phyloP scores from a whole-genome alignment of 2,113 vertebrate species.

The Ceyx margarethae region DNA sequence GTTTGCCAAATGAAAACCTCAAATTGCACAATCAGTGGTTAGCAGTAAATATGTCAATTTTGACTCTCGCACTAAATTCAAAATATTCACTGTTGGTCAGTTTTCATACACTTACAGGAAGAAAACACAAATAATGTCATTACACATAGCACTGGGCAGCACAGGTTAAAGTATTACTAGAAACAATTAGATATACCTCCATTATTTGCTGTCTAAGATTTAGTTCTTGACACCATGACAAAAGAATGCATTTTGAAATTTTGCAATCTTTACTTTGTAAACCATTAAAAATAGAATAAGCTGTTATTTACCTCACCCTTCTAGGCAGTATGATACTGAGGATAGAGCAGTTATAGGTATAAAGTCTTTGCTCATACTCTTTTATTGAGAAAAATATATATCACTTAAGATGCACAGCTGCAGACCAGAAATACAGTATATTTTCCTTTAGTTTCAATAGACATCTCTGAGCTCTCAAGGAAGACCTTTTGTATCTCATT shows the following conservation, averaged over 20 bases:
- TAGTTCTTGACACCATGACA: background rate
- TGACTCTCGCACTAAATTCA: background rate
- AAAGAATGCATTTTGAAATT: background rate
- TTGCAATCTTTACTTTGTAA: background rate
- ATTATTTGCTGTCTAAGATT: background rate
- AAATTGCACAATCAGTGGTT: background rate
- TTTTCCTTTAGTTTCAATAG: constrained; percentile 1
- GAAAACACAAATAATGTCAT: background rate
- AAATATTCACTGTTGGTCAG: background rate
- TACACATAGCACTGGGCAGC: background rate
- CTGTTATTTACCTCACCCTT: background rate
- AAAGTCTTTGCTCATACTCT: background rate
- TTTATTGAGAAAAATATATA: constrained; percentile 6
- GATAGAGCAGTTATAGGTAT: background rate
- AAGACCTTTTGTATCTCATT: constrained; percentile 43
- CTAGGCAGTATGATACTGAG: background rate
- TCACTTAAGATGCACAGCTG: background rate
- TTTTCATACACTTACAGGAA: background rate
- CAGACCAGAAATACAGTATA: background rate
- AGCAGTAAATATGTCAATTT: background rate
- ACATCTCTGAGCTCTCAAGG: constrained; percentile 12
- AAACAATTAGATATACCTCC: background rate
- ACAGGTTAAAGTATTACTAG: background rate
- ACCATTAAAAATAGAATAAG: background rate
- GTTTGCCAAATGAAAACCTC: constrained; percentile 55